Evolutionary conservation across 2,113 vertebrate species (phyloP).

Genomic region (Notothenia rossii): DNA sequence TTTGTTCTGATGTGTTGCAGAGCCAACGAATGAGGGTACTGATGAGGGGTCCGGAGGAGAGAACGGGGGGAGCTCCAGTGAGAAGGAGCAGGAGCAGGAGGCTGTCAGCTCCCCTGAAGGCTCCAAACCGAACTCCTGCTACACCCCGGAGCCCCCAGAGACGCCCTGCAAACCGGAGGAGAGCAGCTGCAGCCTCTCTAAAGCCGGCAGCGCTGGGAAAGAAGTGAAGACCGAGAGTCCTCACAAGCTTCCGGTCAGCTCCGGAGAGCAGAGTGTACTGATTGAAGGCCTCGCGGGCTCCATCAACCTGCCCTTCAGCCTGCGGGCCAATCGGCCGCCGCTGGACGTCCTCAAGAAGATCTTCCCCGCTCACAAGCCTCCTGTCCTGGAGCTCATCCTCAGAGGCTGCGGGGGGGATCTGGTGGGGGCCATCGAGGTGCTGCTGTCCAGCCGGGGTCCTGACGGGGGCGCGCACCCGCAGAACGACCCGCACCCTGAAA

Average conservation of each 20-base stretch:
- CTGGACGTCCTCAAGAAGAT: slow-evolving; percentile 97
- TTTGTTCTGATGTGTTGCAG: slow-evolving; percentile 76
- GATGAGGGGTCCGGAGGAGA: slow-evolving; percentile 87
- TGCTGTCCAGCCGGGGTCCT: slow-evolving; percentile 91
- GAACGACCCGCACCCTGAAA: slow-evolving; percentile 75
- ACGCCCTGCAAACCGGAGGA: slow-evolving; percentile 88
- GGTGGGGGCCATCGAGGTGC: slow-evolving; percentile 95
- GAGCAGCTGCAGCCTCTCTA: slow-evolving; percentile 83
- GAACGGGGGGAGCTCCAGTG: slow-evolving; percentile 88
- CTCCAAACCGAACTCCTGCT: slow-evolving; percentile 88
- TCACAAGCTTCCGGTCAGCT: slow-evolving; percentile 84
- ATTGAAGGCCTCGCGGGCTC: slow-evolving; percentile 93
- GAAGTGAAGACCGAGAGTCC: slow-evolving; percentile 87
- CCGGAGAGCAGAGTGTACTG: slow-evolving; percentile 88
- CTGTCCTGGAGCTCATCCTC: slow-evolving; percentile 96
- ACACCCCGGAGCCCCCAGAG: slow-evolving; percentile 90
- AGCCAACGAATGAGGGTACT: slow-evolving; percentile 86
- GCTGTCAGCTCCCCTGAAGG: slow-evolving; percentile 91
- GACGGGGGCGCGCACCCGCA: slow-evolving; percentile 57
- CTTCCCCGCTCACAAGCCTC: slow-evolving; percentile 95
- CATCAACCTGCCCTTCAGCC: slow-evolving; percentile 91
- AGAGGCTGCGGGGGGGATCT: slow-evolving; percentile 95
- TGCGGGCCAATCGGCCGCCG: slow-evolving; percentile 93
- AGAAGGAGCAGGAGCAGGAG: slow-evolving; percentile 92
- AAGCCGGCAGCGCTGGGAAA: slow-evolving; percentile 79